phyloP scores from a whole-genome alignment of 2,888 invertebrate species.

The Craniophora ligustri region DNA sequence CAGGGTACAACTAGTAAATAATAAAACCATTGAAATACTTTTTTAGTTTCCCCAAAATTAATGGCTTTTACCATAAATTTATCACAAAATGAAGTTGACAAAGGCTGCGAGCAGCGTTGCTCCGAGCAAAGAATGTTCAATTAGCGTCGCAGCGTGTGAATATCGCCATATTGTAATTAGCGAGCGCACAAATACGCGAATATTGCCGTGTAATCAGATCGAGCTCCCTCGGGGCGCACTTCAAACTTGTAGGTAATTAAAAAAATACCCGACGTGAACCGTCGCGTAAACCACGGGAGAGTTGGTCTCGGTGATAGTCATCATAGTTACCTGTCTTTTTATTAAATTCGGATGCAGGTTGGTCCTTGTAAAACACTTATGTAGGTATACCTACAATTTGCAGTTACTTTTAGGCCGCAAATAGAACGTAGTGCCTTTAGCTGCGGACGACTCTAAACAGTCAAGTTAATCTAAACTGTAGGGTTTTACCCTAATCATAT shows the following conservation, averaged over 20 bases:
- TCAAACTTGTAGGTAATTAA: slow-evolving; percentile 36
- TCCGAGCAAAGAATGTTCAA: slow-evolving; percentile 21
- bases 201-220: slow-evolving; percentile 32
- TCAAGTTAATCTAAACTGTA: no score
- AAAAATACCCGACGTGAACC: slow-evolving; percentile 19
- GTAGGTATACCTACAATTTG: no score
- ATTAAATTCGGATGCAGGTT: no score
- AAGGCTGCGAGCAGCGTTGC: slow-evolving; percentile 4
- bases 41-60: slow-evolving; percentile 5
- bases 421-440: no score
- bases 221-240: slow-evolving; percentile 10
- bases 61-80: slow-evolving; percentile 9
- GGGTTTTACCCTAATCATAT: no score
- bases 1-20: not conserved
- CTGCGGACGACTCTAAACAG: no score
- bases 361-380: no score
- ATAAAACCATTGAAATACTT: slow-evolving; percentile 4
- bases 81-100: slow-evolving; percentile 6
- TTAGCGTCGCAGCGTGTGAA: slow-evolving; percentile 13
- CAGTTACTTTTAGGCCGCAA: no score
- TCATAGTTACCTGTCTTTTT: no score
- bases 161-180: no score
- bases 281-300: slow-evolving; percentile 2
- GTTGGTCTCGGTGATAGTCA: no score
- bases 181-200: slow-evolving; percentile 33